Conservation (phyloP, 2,113 vertebrate species). For the Phycodurus eques region DNA sequence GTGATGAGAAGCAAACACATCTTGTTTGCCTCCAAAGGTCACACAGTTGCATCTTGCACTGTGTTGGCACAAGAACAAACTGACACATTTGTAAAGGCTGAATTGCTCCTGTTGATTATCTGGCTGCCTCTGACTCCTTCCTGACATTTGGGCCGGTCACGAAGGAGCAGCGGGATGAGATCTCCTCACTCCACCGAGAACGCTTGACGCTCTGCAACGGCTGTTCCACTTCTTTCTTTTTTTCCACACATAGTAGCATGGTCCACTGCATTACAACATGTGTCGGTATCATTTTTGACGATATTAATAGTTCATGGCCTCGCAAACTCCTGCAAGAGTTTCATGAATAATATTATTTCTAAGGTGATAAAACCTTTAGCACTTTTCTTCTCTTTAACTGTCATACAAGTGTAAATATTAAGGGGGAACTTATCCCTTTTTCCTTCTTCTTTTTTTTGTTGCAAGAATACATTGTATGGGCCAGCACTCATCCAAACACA, state of each 20-base stretch:
- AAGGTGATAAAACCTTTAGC: too few species aligned
- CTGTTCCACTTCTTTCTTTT: constrained; percentile 2
- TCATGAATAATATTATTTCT: too few species aligned
- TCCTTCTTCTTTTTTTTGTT: too few species aligned
- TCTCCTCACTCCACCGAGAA: constrained; percentile 42
- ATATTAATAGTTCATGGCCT: background rate
- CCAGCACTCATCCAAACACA: too few species aligned
- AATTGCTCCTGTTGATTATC: constrained; percentile 55
- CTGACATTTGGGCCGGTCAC: constrained; percentile 66
- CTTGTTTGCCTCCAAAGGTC: constrained; percentile 65
- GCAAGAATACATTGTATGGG: too few species aligned
- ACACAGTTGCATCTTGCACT: constrained; percentile 52
- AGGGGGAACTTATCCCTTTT: too few species aligned
- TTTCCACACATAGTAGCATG: constrained; percentile 9
- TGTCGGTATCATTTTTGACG: background rate
- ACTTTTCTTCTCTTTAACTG: too few species aligned
- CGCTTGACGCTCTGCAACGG: constrained; percentile 6
- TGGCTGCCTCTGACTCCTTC: constrained; percentile 57
- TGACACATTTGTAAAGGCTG: constrained; percentile 58
- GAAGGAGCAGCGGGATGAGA: constrained; percentile 45
- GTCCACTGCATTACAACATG: background rate
- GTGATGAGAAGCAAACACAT: constrained; percentile 42
- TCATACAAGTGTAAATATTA: too few species aligned
- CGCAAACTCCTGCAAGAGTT: background rate
- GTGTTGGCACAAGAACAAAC: constrained; percentile 51